Evolutionary conservation across 2,888 invertebrate species (phyloP).

Genomic region (Eristalis intricaria): DNA sequence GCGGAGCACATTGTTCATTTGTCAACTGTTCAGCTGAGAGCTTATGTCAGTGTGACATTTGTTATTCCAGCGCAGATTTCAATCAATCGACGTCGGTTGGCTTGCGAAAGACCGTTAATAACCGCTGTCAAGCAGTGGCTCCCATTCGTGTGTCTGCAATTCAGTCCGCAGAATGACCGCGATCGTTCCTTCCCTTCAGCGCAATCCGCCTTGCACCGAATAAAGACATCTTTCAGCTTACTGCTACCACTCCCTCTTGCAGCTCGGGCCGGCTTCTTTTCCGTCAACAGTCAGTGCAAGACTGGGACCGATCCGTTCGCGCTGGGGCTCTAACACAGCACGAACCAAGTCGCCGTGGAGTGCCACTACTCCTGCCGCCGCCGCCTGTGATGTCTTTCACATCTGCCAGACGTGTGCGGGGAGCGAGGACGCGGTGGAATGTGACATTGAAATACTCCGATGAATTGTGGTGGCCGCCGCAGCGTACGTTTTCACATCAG

Average conservation of each 20-base stretch:
- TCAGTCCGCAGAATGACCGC: not conserved
- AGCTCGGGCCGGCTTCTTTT: not conserved
- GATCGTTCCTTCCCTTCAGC: not conserved
- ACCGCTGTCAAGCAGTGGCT: not conserved
- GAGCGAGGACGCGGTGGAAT: constrained; percentile 13
- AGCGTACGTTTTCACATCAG: constrained; percentile 19
- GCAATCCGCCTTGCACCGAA: not conserved
- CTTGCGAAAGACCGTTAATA: not conserved
- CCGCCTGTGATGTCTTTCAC: constrained; percentile 18
- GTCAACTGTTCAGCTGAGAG: not conserved
- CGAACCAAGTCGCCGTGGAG: not conserved
- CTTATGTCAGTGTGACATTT: not conserved
- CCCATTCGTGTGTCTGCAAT: not conserved
- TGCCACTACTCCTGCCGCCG: not conserved
- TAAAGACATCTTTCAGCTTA: not conserved
- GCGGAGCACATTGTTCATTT: not conserved
- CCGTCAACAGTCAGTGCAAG: not conserved
- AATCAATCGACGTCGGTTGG: not conserved
- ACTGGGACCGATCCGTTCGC: not conserved
- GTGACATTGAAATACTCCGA: constrained; percentile 60
- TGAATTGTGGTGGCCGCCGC: constrained; percentile 8
- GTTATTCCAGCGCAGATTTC: not conserved
- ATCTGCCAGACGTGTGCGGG: constrained; percentile 9
- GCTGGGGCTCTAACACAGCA: not conserved
- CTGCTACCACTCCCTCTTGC: not conserved